Evolutionary conservation across 1,140 invertebrate genomes (phyloP), one percentile per base, ranked within the genome.

Genomic region (Trichonephila clavata): DNA sequence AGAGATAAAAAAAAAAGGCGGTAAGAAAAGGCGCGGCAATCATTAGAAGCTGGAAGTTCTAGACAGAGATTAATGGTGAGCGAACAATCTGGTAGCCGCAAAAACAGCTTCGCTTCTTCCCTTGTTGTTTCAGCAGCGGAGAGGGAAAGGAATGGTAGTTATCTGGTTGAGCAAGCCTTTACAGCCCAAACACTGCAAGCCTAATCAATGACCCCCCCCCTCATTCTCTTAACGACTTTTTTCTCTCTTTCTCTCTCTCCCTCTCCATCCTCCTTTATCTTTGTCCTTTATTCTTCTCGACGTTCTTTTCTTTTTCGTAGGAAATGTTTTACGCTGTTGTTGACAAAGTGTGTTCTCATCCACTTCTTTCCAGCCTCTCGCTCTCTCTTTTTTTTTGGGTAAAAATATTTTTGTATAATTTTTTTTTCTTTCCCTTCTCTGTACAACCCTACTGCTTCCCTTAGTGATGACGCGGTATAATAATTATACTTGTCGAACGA

Each of bases 111-210:
- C 86, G 32, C 86, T 89, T 89, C 32, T 89, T 77, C 71, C 32
- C 65, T 91, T 77, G 90, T 84, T 91, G 90, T 91, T 84, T 91
- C 57, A 27, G n/a, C 20, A 24, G 32, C n/a, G 39, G 86, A 50
- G 88, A 32, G 39, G 88, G 71, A 60, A 27, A 60, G 63, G 87
- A 57, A 50, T 60, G 81, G 90, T 92, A 92, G 90, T 92, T 92
- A 92, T 92, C 90, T 92, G 90, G 90, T 92, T 43, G 90, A 92
- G 90, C 90, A 92, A 92, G 90, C 90, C 90, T 92, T 92, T 86
- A 92, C 90, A 92, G 90, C 90, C 90, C 60, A 86, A 92, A 92
- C 83, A 92, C 80, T 61, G 81, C 83, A 86, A 86, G 83, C 90
- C 90, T 92, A 92, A 92, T 92, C 90, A 92, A 92, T 92, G 71